These are phyloP conservation scores for Uria lomvia DNA, from an alignment of 2,113 vertebrate species.

Conservation along the genomic window DNA sequence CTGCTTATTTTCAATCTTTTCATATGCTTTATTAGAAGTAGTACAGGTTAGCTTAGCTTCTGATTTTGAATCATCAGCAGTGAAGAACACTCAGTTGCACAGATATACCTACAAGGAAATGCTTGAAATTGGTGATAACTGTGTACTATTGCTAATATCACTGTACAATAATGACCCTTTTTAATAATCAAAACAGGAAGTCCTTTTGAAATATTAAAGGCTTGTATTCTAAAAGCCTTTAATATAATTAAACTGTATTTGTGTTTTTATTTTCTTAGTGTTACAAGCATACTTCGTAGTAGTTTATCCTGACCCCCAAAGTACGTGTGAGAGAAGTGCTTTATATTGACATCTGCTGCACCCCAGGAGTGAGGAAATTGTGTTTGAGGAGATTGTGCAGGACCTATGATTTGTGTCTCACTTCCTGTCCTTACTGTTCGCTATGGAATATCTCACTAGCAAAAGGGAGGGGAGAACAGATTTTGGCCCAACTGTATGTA, in stretches of 20 bases:
- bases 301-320: background rate
- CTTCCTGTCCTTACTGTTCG: background rate
- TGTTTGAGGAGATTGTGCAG: background rate
- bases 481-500: background rate
- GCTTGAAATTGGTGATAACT: background rate
- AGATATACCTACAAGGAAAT: background rate
- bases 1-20: background rate
- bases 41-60: background rate
- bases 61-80: background rate
- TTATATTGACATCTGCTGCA: background rate
- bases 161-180: background rate
- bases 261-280: background rate
- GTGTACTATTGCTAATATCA: background rate
- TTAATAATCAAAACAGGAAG: background rate
- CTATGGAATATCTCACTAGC: background rate
- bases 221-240: background rate
- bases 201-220: background rate
- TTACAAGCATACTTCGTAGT: background rate
- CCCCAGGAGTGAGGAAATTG: background rate
- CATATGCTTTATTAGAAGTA: background rate
- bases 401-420: background rate
- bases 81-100: background rate
- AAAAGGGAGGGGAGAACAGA: background rate
- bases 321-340: background rate
- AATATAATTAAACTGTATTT: background rate